Evolutionary conservation across 2,113 vertebrate genomes (phyloP), one percentile per base, ranked within the genome.

Genomic region (Mormyrus iriodes): DNA sequence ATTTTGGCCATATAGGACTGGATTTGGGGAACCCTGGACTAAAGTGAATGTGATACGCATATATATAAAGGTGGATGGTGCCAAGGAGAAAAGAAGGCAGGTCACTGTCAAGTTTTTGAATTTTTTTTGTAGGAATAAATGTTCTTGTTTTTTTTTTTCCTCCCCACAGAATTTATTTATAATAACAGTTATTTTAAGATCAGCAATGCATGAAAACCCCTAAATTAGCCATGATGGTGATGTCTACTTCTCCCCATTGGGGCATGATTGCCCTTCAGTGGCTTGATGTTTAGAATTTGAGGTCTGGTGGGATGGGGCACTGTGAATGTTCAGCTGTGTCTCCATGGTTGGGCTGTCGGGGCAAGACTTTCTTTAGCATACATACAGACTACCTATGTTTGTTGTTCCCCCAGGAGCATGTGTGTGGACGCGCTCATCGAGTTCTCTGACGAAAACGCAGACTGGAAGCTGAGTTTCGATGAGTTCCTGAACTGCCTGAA

Each of bases 401-500:
- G 12, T 24, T 51, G 19, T 87, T 42, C 53, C 69, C 65, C 31
- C 93, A 99, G 98, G 95, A 98, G 98, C 92, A 97, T 99, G 91
- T 99, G 98, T 65, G 95, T 99, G 0, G 98, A 99, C 89, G 98
- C 98, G 76, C 97, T 99, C 91, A 99, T 99, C n/a, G 98, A 99
- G 92, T 96, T 99, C 65, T 99, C 98, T 12, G 98, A 99, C 93
- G 97, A 99, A 94, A 98, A 99, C 44, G 97, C 98, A 1, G 98
- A 99, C 94, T 99, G 98, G 98, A 99, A 99, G 93, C 96, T 99
- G 93, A 99, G 97, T 95, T 99, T 99, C 93, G 97, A 95, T 88
- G 98, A 99, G 93, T 99, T 99, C 94, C 97, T 99, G 91, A 98
- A 97, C 95, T 99, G 98, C 94, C 95, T 99, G 94, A 99, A 97